Conservation (phyloP, 1,140 invertebrate species). For the Belonocnema kinseyi region DNA sequence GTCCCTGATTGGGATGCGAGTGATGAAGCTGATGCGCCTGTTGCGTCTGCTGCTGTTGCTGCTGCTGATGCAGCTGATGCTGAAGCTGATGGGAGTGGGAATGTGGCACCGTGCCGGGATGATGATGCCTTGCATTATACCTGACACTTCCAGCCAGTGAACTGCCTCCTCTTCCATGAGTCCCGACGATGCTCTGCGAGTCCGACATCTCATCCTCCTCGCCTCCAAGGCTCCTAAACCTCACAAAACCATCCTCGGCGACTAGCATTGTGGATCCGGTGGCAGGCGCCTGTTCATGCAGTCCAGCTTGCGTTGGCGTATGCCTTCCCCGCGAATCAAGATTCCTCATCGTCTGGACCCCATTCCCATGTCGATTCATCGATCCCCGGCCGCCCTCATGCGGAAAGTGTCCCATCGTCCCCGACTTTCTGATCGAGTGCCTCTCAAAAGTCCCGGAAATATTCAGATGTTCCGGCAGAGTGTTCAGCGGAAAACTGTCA, state of each 20-base stretch:
- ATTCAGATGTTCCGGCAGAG: slow-evolving; percentile 76
- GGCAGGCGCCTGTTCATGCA: slow-evolving; percentile 64
- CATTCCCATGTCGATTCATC: slow-evolving; percentile 70
- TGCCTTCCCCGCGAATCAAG: slow-evolving; percentile 61
- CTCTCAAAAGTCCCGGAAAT: slow-evolving; percentile 74
- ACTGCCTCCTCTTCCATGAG: slow-evolving; percentile 67
- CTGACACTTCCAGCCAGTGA: slow-evolving; percentile 70
- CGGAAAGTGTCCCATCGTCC: slow-evolving; percentile 72
- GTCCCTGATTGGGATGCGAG: slow-evolving; percentile 57
- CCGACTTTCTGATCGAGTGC: slow-evolving; percentile 74
- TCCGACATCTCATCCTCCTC: slow-evolving; percentile 70
- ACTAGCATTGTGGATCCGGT: slow-evolving; percentile 83
- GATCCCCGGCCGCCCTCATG: slow-evolving; percentile 71
- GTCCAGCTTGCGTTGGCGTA: slow-evolving; percentile 48
- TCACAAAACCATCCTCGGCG: slow-evolving; percentile 89
- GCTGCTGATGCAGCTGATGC: slow-evolving; percentile 4
- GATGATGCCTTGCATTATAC: slow-evolving; percentile 64
- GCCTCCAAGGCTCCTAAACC: slow-evolving; percentile 83
- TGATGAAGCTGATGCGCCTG: slow-evolving; percentile 51
- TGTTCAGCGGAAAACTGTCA: slow-evolving; percentile 78
- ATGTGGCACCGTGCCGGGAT: slow-evolving; percentile 50
- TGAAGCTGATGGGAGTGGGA: background rate
- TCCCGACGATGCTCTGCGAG: slow-evolving; percentile 67
- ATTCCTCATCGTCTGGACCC: slow-evolving; percentile 63
- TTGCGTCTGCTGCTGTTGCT: slow-evolving; percentile 45